A percentile compares a stretch with the other conserved stretches of the same genome.
Conservation (phyloP, 2,888 invertebrate species). For the Drosophila diplacantha region DNA sequence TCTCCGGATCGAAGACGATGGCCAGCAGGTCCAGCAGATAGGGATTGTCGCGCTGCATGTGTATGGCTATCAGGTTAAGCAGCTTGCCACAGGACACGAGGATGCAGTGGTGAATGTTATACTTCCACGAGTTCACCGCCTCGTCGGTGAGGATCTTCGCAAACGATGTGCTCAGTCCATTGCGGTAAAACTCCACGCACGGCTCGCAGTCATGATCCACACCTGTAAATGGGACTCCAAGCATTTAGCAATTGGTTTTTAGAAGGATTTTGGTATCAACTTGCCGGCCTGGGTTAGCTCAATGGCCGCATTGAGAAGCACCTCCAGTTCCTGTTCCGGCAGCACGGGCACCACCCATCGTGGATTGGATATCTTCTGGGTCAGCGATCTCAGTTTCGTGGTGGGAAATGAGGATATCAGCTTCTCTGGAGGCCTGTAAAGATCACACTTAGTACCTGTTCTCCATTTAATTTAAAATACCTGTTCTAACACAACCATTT, state of each 20-base stretch:
- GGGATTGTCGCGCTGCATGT: constrained; percentile 93
- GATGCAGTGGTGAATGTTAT: constrained; percentile 97
- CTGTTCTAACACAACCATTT: not conserved
- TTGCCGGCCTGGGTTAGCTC: constrained; percentile 90
- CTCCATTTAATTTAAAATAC: not conserved
- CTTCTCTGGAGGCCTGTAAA: constrained; percentile 75
- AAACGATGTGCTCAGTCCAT: constrained; percentile 95
- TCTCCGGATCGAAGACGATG: constrained; percentile 95
- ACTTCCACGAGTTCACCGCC: constrained; percentile 98
- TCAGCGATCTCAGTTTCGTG: constrained; percentile 90
- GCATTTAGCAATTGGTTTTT: not conserved
- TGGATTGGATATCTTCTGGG: constrained; percentile 97
- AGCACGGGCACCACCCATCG: constrained; percentile 98
- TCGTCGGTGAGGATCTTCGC: constrained; percentile 98
- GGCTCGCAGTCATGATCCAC: constrained; percentile 92
- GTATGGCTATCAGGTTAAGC: constrained; percentile 94
- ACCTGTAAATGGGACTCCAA: constrained; percentile 79
- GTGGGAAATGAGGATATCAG: constrained; percentile 84
- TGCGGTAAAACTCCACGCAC: constrained; percentile 96
- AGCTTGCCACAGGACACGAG: constrained; percentile 94
- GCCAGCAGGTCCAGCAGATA: constrained; percentile 93
- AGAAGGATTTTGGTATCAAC: not conserved
- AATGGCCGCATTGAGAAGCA: constrained; percentile 91
- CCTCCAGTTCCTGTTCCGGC: constrained; percentile 96
- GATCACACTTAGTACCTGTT: not conserved